Evolutionary conservation across 2,113 vertebrate genomes (phyloP).

Genomic region (Alces alces): DNA sequence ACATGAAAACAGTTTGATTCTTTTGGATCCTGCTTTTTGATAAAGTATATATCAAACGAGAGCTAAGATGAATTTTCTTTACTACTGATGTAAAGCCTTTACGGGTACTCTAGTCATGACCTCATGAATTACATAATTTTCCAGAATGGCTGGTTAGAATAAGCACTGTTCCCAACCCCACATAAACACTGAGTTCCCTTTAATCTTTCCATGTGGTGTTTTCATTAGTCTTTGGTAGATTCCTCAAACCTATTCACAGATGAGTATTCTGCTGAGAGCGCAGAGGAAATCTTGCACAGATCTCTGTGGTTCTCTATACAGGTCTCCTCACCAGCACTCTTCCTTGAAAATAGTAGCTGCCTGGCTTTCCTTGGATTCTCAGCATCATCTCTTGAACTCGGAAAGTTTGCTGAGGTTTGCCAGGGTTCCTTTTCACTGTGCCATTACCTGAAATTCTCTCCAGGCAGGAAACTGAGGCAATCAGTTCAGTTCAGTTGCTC

Average conservation of each 20-base stretch:
- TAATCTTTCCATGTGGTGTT: neutral
- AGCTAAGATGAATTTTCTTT: neutral
- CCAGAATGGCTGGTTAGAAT: neutral
- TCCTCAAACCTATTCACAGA: neutral
- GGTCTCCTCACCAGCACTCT: neutral
- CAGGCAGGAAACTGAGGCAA: neutral
- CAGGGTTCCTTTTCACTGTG: neutral
- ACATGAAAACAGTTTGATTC: neutral
- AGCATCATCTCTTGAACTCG: neutral
- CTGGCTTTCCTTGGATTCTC: neutral
- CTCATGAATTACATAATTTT: neutral
- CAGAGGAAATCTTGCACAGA: neutral
- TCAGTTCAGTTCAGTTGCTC: too few species aligned
- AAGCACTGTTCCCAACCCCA: neutral
- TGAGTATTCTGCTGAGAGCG: neutral
- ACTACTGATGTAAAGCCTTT: neutral
- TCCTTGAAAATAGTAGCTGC: neutral
- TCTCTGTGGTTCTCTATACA: neutral
- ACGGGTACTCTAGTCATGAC: neutral
- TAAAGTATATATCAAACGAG: neutral
- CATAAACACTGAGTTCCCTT: neutral
- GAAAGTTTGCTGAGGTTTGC: neutral
- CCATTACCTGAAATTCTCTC: neutral
- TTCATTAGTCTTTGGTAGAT: neutral
- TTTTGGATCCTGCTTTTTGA: neutral